These are phyloP conservation scores for Mesodorylaimus sp. DNA, from an alignment of 2,888 invertebrate genomes.

Conservation along the genomic window DNA sequence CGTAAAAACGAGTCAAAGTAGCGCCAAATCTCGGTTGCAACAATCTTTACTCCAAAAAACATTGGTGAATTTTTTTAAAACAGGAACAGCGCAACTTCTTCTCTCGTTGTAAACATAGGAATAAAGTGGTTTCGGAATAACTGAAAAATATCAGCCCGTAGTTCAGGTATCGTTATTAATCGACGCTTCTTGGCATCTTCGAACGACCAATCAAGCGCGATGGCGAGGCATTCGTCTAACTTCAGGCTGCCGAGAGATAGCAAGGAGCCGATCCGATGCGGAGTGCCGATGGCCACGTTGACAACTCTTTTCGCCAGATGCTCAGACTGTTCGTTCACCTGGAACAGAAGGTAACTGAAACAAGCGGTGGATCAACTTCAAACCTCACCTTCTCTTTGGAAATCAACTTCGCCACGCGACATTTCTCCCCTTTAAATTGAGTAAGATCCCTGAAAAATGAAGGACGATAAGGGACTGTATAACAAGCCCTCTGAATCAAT, in stretches of 20 bases:
- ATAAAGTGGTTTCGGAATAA: no score
- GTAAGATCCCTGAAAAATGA: background rate
- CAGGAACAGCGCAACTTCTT: no score
- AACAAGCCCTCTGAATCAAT: background rate
- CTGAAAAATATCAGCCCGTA: background rate
- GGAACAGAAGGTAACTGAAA: background rate
- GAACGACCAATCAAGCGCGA: background rate
- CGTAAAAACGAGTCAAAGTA: no score
- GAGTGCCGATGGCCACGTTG: conserved; percentile 1
- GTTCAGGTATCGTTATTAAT: background rate
- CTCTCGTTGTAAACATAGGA: no score
- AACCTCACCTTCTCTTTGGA: conserved; percentile 30
- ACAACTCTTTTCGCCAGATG: background rate
- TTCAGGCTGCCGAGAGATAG: background rate
- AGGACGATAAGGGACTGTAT: conserved; percentile 12
- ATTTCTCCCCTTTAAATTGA: conserved; percentile 24
- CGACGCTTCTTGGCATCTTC: background rate
- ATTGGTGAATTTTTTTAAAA: no score
- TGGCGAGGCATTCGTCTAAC: background rate
- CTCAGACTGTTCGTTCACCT: background rate
- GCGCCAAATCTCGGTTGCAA: no score
- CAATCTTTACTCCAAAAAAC: no score
- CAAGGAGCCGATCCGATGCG: background rate
- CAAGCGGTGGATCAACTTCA: background rate
- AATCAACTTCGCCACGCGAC: conserved; percentile 29